phyloP scores from a whole-genome alignment of 2,113 vertebrate genomes.

The Mobula hypostoma region DNA sequence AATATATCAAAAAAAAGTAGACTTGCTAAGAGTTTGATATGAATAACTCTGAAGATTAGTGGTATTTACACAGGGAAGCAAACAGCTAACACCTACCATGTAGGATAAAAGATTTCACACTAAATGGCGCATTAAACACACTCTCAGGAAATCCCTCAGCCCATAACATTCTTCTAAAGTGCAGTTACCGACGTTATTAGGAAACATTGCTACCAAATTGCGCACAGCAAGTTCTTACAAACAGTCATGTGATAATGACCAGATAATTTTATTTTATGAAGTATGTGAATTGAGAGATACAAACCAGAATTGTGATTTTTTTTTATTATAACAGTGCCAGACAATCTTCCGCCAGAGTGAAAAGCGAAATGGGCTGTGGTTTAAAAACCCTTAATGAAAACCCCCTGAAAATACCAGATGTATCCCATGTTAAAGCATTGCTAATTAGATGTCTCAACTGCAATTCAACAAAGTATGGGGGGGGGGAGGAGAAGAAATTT shows the following conservation, averaged over 20 bases:
- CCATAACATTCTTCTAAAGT: not conserved
- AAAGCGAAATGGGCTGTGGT: not conserved
- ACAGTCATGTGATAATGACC: not conserved
- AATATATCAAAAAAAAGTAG: not conserved
- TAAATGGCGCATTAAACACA: not conserved
- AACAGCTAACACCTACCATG: not conserved
- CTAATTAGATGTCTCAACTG: not conserved
- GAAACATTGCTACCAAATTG: not conserved
- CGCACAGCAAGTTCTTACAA: not conserved
- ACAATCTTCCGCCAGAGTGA: not conserved
- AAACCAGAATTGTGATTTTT: too few species aligned
- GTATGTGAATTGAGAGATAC: too few species aligned
- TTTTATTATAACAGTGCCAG: not conserved
- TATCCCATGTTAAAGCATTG: not conserved
- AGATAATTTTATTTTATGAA: not conserved
- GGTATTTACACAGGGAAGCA: not conserved
- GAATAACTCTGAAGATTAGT: not conserved
- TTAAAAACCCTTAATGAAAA: not conserved
- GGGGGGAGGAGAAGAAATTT: too few species aligned
- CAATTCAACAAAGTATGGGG: too few species aligned
- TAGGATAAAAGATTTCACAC: not conserved
- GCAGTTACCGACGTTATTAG: not conserved
- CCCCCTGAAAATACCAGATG: not conserved
- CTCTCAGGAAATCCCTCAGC: not conserved
- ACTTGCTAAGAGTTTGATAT: too few species aligned